Percentiles rank a stretch among this genome's conserved stretches.
Evolutionary conservation across 2,888 invertebrate genomes (phyloP).

Genomic region (Acronicta psi): DNA sequence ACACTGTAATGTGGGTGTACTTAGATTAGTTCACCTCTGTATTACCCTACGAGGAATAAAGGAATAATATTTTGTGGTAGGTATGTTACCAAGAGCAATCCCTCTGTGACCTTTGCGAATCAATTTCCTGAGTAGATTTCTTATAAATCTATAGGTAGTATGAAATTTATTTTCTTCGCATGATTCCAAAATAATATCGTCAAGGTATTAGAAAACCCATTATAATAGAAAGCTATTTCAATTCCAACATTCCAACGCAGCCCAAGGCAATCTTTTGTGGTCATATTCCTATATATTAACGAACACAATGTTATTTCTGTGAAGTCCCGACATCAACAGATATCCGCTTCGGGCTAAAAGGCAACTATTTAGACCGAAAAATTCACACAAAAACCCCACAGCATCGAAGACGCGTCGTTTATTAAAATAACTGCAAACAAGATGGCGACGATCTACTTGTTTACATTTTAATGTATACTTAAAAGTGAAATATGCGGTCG

Average conservation of each 20-base stretch:
- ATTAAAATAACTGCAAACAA: constrained; percentile 75
- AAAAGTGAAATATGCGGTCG: constrained; percentile 75
- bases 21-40: too few species aligned
- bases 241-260: constrained; percentile 20
- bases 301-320: constrained; percentile 22
- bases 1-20: too few species aligned
- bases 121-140: too few species aligned
- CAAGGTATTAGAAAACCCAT: background rate
- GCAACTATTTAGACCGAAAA: constrained; percentile 37
- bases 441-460: constrained; percentile 69
- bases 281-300: constrained; percentile 30
- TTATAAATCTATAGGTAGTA: too few species aligned
- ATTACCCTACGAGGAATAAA: too few species aligned
- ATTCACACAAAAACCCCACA: constrained; percentile 53
- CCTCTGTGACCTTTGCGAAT: too few species aligned
- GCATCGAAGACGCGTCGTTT: constrained; percentile 62
- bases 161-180: too few species aligned
- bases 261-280: constrained; percentile 24
- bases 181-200: too few species aligned
- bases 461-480: constrained; percentile 80
- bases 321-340: constrained; percentile 20
- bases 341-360: constrained; percentile 31
- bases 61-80: too few species aligned
- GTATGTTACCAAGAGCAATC: too few species aligned
- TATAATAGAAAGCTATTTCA: constrained; percentile 23